These are phyloP conservation scores for Lagorchestes hirsutus DNA, from an alignment of 2,797 vertebrate genomes.

Conservation along the genomic window DNA sequence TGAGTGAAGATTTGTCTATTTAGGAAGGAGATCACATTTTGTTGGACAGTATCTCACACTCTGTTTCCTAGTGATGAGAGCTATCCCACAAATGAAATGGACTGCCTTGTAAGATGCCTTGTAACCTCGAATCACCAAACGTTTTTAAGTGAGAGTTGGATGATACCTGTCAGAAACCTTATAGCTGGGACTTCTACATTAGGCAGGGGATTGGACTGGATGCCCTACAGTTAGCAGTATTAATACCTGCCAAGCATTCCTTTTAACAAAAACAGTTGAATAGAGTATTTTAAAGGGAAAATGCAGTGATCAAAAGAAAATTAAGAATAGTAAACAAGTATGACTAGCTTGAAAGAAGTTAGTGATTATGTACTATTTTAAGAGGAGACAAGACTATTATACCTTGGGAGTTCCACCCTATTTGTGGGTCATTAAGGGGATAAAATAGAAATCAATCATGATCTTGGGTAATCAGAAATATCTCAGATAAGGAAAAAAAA, in stretches of 20 bases:
- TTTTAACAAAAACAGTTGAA: not conserved
- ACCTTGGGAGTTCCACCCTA: not conserved
- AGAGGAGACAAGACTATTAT: not conserved
- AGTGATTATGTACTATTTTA: not conserved
- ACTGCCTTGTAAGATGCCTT: not conserved
- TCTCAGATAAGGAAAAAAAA: not conserved
- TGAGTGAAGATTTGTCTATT: not conserved
- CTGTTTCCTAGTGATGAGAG: not conserved
- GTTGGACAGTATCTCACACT: not conserved
- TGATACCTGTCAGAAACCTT: not conserved
- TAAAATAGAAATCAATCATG: not conserved
- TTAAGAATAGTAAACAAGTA: not conserved
- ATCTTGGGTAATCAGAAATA: not conserved
- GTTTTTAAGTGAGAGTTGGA: not conserved
- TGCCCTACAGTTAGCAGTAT: not conserved
- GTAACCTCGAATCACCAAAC: not conserved
- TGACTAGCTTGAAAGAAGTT: not conserved
- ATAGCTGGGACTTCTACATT: not conserved
- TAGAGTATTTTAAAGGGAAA: not conserved
- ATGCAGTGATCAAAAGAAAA: not conserved
- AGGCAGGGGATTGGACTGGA: too few relatives aligned
- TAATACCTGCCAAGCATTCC: not conserved
- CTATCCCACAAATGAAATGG: not conserved
- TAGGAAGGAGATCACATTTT: too few relatives aligned
- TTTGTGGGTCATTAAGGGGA: not conserved